These are phyloP conservation scores for Echinops telfairi DNA, from an alignment of 2,113 vertebrate species.

Conservation along the genomic window DNA sequence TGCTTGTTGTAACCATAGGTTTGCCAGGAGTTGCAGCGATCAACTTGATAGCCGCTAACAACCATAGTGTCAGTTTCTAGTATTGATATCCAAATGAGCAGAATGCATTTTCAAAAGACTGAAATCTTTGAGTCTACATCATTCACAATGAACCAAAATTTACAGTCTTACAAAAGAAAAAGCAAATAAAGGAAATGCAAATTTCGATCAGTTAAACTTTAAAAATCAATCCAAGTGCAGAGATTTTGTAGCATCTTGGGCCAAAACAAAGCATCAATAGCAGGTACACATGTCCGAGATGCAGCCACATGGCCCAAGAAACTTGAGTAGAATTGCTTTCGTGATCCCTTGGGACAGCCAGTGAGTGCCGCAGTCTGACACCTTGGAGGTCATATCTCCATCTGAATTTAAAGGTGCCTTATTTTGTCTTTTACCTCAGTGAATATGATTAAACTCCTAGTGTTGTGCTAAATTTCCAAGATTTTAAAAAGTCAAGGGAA, in stretches of 20 bases:
- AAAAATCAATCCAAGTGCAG: not conserved
- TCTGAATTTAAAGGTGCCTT: slow-evolving; percentile 86
- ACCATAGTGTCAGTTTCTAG: not conserved
- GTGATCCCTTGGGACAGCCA: slow-evolving; percentile 71
- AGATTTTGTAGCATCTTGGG: not conserved
- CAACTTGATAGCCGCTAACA: not conserved
- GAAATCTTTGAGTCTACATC: slow-evolving; percentile 48
- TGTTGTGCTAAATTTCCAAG: slow-evolving; percentile 89
- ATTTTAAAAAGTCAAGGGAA: slow-evolving; percentile 89
- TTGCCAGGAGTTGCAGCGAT: not conserved
- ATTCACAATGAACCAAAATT: not conserved
- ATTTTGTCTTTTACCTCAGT: slow-evolving; percentile 87
- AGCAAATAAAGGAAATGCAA: not conserved
- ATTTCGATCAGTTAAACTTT: not conserved
- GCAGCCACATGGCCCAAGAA: slow-evolving; percentile 39
- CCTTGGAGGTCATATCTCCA: slow-evolving; percentile 84
- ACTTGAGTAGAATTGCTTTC: rapidly evolving
- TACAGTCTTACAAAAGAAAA: slow-evolving; percentile 47
- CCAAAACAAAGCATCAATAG: not conserved
- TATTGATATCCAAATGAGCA: not conserved
- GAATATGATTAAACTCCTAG: slow-evolving; percentile 89
- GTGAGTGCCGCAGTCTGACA: slow-evolving; percentile 71
- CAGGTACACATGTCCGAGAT: not conserved
- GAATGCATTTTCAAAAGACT: slow-evolving; percentile 14
- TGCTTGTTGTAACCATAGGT: not conserved